Percentiles rank a stretch among this genome's conserved stretches.
phyloP scores from a whole-genome alignment of 2,797 vertebrate species.

The Distichodus sexfasciatus region DNA sequence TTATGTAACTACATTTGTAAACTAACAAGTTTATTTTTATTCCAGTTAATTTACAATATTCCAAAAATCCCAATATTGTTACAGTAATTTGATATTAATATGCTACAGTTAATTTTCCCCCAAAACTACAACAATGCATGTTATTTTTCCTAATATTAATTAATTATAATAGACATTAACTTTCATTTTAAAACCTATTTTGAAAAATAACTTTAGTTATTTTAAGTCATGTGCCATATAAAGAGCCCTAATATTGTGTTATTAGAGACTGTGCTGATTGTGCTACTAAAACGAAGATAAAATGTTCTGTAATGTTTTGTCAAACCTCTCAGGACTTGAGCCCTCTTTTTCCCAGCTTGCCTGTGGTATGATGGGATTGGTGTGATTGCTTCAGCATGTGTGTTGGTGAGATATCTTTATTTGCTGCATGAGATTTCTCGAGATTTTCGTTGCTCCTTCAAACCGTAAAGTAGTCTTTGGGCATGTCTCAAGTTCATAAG shows the following conservation, averaged over 20 bases:
- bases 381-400: conserved; percentile 43
- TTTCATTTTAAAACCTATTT: too few species aligned
- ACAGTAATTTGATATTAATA: too few species aligned
- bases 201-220: too few species aligned
- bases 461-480: conserved; percentile 23
- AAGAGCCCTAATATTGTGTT: background rate
- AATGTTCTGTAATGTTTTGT: background rate
- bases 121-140: too few species aligned
- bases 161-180: too few species aligned
- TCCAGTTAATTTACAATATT: too few species aligned
- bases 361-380: conserved; percentile 2
- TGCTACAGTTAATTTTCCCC: too few species aligned
- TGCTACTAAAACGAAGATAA: background rate
- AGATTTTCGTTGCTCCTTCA: conserved; percentile 7
- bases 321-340: conserved; percentile 12
- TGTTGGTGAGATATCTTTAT: background rate
- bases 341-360: conserved; percentile 12
- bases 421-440: too few species aligned
- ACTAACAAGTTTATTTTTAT: too few species aligned
- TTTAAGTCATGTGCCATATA: background rate
- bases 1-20: too few species aligned
- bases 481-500: background rate
- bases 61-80: too few species aligned
- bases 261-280: background rate
- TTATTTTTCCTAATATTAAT: too few species aligned